Evolutionary conservation across 2,888 invertebrate genomes (phyloP).

Genomic region (Volucella bombylans): DNA sequence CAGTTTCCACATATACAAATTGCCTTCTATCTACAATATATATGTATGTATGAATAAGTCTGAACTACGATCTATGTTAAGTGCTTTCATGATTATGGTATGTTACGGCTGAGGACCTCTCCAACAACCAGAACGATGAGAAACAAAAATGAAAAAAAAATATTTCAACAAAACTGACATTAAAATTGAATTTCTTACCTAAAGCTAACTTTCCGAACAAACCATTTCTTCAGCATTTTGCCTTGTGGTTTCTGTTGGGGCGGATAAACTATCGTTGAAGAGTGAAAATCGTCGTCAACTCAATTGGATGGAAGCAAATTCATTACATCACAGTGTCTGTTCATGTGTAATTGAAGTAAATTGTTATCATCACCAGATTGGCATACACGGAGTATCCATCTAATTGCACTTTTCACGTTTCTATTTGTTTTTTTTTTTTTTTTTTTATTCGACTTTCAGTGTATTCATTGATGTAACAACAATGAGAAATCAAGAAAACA

Average conservation of each 20-base stretch:
- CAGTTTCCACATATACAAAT: no score
- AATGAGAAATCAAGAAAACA: conserved; percentile 19
- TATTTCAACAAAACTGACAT: not conserved
- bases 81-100: no score
- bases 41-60: not conserved
- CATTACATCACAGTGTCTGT: conserved; percentile 54
- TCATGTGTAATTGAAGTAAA: conserved; percentile 29
- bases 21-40: no score
- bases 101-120: no score
- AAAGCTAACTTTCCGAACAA: conserved; percentile 81
- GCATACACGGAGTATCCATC: not conserved
- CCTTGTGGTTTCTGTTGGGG: conserved; percentile 26
- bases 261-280: conserved; percentile 24
- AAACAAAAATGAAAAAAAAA: not conserved
- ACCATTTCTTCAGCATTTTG: conserved; percentile 81
- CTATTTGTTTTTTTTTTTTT: not conserved
- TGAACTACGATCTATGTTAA: conserved; percentile 8
- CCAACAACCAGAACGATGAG: not conserved
- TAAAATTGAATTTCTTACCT: conserved; percentile 77
- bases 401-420: conserved; percentile 39
- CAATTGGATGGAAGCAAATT: conserved; percentile 45
- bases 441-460: not conserved
- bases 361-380: conserved; percentile 6
- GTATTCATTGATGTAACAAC: conserved; percentile 62
- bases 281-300: conserved; percentile 24